Percentiles rank a stretch among this genome's conserved stretches.
Evolutionary conservation across 30 jellyfish, hydroid and myxozoan genomes (phyloP).

Genomic region (Hydractinia symbiolongicarpus): DNA sequence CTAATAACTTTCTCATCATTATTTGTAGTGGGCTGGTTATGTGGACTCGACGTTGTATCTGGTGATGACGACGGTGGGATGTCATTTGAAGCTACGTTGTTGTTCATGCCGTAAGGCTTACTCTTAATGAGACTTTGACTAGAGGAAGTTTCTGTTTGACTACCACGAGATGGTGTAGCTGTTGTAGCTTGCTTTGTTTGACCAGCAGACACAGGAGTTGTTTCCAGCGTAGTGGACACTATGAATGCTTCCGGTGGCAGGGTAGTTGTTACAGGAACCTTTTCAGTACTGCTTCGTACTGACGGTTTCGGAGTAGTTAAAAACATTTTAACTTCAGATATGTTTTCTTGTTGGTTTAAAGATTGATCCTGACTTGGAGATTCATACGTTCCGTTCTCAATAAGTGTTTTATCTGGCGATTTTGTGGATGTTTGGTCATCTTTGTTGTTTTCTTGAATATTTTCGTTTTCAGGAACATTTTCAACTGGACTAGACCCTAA

Average conservation of each 20-base stretch:
- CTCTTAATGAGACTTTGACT: not conserved
- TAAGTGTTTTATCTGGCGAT: not conserved
- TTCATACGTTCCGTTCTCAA: not conserved
- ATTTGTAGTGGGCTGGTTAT: not conserved
- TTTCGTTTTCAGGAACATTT: not conserved
- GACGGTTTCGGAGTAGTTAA: constrained; percentile 19
- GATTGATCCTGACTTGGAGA: not conserved
- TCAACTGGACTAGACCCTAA: not conserved
- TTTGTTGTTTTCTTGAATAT: not conserved
- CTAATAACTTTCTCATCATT: constrained; percentile 2
- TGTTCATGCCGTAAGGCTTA: not conserved
- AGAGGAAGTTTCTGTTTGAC: not conserved
- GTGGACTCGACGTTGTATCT: not conserved
- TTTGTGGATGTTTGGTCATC: not conserved
- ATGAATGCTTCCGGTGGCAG: not conserved
- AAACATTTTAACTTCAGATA: not conserved
- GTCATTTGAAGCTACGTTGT: not conserved
- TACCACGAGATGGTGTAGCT: not conserved
- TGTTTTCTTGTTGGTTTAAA: not conserved
- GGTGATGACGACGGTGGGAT: not conserved
- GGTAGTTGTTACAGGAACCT: not conserved
- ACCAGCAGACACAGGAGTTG: not conserved
- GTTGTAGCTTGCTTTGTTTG: constrained; percentile 3
- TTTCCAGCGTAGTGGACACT: not conserved
- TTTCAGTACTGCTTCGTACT: not conserved